Base-by-base conservation (phyloP, 2,113 vertebrate species). In the Mus spicilegus region DNA sequence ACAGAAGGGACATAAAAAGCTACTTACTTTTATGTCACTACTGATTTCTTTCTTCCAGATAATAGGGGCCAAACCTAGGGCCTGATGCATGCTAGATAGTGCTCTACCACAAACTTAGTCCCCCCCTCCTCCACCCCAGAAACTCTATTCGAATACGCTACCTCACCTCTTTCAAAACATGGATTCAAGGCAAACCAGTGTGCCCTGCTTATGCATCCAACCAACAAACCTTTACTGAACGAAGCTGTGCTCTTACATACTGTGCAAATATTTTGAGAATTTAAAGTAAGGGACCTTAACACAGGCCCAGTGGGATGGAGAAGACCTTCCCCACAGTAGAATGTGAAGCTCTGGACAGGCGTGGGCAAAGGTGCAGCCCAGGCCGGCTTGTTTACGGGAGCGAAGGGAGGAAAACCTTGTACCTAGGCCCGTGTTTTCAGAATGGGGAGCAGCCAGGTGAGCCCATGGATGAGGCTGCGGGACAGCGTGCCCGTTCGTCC, bases 121-220 rank as follows among this genome's bases (percentile, higher is more conserved):
- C 19, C 24, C 19, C 6, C 12, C n/a, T 13, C 63, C 26, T 16
- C 4, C 13, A 11, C 9, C 36, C 51, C 8, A 33, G 16, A 61
- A 5, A 93, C 4, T 67, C 3, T n/a, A 80, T 80, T 94, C 36
- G 33, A 76, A 5, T 24, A 87, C 93, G 69, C 65, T 92, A 56
- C 26, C 49, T 84, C 56, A 39, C n/a, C 54, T 90, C 69, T 73
- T 77, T 87, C 89, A 46, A 95, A 28, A 90, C 33, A 20, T 70
- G 42, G 51, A 87, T 5, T 51, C 49, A 92, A 96, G 75, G 72
- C 30, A 96, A 88, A 94, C 58, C 33, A 94, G 72, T 39, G 95
- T 73, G 76, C 39, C 30, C 63, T 39, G 72, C 58, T 90, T 96
- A 75, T 63, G 84, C 61, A 88, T 95, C 89, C 85, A 95, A 36